phyloP scores from a whole-genome alignment of 2,797 vertebrate genomes.

The Aulostomus chinensis region DNA sequence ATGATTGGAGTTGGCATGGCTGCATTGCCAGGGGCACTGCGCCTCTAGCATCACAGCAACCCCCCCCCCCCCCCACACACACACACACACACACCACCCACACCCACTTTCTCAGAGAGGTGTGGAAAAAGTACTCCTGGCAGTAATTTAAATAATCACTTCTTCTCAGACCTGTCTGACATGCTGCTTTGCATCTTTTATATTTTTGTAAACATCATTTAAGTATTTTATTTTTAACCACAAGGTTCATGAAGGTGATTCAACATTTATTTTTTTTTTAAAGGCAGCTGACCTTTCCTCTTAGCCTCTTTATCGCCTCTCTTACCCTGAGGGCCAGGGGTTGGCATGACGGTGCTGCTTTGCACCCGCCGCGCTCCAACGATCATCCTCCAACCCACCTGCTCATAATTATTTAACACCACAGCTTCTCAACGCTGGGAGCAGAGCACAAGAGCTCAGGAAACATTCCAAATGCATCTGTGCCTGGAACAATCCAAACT shows the following conservation, averaged over 20 bases:
- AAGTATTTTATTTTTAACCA: constrained; percentile 27
- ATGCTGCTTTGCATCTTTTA: constrained; percentile 20
- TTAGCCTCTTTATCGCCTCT: constrained; percentile 1
- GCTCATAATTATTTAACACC: constrained; percentile 62
- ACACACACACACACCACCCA: no score
- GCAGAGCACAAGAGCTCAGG: constrained; percentile 15
- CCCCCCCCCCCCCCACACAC: no score
- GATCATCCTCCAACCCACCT: constrained; percentile 45
- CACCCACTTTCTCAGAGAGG: neutral
- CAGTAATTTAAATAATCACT: constrained; percentile 44
- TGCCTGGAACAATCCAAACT: constrained; percentile 33
- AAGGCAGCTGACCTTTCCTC: constrained; percentile 20
- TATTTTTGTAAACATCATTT: no score
- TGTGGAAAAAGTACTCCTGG: constrained; percentile 13
- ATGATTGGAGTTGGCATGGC: constrained; percentile 78
- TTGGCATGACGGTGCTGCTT: constrained; percentile 31
- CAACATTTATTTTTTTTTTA: constrained; percentile 22
- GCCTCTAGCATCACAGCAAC: constrained; percentile 55
- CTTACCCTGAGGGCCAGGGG: no score
- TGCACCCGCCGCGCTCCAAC: constrained; percentile 16
- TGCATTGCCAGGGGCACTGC: constrained; percentile 63
- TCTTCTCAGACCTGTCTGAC: constrained; percentile 11
- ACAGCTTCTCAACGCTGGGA: constrained; percentile 40
- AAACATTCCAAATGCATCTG: constrained; percentile 62
- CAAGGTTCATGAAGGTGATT: constrained; percentile 22